Evolutionary conservation across 2,113 vertebrate species (phyloP).

Genomic region (Phaethornis superciliosus): DNA sequence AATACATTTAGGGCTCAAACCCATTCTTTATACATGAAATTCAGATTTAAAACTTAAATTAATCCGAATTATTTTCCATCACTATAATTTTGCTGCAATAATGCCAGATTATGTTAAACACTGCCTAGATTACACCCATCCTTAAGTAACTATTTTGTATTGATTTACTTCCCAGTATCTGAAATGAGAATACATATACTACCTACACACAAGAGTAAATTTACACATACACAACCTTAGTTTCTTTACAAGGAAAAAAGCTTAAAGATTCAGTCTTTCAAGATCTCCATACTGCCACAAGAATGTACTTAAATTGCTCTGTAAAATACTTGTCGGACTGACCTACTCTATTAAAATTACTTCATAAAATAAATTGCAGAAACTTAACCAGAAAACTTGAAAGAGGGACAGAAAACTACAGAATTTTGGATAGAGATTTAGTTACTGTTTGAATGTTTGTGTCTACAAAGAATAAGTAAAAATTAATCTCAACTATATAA

Average conservation of each 20-base stretch:
- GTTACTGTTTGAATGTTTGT: not conserved
- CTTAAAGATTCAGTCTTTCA: not conserved
- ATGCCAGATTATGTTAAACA: not conserved
- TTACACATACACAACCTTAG: not conserved
- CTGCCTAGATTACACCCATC: not conserved
- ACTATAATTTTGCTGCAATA: not conserved
- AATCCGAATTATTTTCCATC: not conserved
- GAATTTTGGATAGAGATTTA: not conserved
- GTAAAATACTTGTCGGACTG: not conserved
- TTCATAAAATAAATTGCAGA: not conserved
- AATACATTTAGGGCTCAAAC: not conserved
- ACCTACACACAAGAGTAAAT: not conserved
- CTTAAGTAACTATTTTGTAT: conserved; percentile 3
- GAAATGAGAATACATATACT: not conserved
- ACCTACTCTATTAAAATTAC: not conserved
- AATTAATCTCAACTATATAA: not conserved
- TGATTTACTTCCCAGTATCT: not conserved
- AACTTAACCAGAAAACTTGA: not conserved
- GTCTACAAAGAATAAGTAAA: not conserved
- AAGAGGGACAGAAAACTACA: not conserved
- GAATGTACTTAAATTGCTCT: not conserved
- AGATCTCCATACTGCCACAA: not conserved
- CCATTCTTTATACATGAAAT: not conserved
- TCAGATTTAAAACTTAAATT: not conserved
- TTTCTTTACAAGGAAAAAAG: not conserved